Evolutionary conservation across 1,140 invertebrate genomes (phyloP).

Genomic region (Trissolcus basalis): DNA sequence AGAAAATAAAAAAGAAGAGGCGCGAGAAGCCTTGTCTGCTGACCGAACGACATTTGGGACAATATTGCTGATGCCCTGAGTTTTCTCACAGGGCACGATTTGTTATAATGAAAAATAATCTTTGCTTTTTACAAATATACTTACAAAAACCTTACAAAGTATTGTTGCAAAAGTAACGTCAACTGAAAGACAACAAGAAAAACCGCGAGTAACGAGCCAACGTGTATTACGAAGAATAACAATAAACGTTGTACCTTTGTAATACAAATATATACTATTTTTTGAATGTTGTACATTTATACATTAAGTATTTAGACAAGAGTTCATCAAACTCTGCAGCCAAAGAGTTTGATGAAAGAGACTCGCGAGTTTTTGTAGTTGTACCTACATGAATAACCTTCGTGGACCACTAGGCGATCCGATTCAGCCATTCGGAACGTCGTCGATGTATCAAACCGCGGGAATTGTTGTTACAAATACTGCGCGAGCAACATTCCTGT

Average conservation of each 20-base stretch:
- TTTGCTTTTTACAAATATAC: too few relatives aligned
- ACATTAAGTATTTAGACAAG: slow-evolving; percentile 39
- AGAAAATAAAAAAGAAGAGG: slow-evolving; percentile 6
- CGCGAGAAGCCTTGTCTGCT: slow-evolving; percentile 64
- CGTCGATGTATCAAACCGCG: not conserved
- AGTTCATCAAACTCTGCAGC: slow-evolving; percentile 49
- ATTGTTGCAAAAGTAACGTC: not conserved
- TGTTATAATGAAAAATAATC: not conserved
- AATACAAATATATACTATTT: slow-evolving; percentile 49
- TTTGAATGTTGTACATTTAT: slow-evolving; percentile 56
- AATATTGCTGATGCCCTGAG: slow-evolving; percentile 61
- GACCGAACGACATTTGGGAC: slow-evolving; percentile 68
- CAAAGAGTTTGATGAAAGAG: slow-evolving; percentile 45
- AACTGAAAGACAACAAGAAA: slow-evolving; percentile 16
- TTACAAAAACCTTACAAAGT: too few relatives aligned
- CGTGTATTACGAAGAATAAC: slow-evolving; percentile 34
- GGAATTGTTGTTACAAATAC: slow-evolving; percentile 15
- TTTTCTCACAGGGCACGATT: not conserved
- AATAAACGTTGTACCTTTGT: slow-evolving; percentile 34
- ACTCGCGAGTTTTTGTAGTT: slow-evolving; percentile 47
- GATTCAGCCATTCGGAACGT: slow-evolving; percentile 42
- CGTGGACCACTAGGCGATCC: slow-evolving; percentile 11
- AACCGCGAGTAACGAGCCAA: not conserved
- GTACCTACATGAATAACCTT: slow-evolving; percentile 11
- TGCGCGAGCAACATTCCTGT: not conserved